phyloP scores from a whole-genome alignment of 2,113 vertebrate species.

The Neomonachus schauinslandi region DNA sequence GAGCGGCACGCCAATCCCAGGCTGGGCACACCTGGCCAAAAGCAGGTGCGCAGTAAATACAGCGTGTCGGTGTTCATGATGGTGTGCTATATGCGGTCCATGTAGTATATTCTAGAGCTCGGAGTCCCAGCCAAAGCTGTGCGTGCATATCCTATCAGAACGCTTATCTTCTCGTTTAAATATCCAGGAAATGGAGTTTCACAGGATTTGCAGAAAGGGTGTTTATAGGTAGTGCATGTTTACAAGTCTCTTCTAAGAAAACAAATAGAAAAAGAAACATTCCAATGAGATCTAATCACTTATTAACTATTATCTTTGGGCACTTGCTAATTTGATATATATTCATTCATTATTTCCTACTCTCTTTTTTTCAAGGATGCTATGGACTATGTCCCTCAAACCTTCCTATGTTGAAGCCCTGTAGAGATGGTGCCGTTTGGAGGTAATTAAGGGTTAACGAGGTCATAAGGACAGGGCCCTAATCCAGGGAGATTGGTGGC shows the following conservation, averaged over 20 bases:
- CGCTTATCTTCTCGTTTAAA: background rate
- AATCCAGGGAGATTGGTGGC: too few relatives aligned
- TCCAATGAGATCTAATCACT: background rate
- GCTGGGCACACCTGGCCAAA: rapidly evolving
- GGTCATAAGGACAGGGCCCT: background rate
- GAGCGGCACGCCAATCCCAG: rapidly evolving
- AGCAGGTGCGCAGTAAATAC: rapidly evolving
- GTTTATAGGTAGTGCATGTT: background rate
- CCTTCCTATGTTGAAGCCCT: background rate
- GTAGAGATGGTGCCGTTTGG: background rate
- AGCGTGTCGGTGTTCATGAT: background rate
- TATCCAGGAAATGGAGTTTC: background rate
- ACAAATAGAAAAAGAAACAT: background rate
- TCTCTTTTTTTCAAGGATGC: background rate
- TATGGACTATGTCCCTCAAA: too few relatives aligned
- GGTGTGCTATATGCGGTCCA: rapidly evolving
- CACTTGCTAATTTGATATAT: background rate
- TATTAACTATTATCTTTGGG: background rate
- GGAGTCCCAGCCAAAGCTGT: background rate
- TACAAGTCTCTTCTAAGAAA: background rate
- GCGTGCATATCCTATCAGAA: background rate
- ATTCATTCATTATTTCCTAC: background rate
- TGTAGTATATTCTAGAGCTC: background rate
- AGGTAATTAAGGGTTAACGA: background rate
- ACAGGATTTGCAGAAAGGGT: background rate